Conservation (phyloP, 2,113 vertebrate species). For the Hirundichthys speculiger region DNA sequence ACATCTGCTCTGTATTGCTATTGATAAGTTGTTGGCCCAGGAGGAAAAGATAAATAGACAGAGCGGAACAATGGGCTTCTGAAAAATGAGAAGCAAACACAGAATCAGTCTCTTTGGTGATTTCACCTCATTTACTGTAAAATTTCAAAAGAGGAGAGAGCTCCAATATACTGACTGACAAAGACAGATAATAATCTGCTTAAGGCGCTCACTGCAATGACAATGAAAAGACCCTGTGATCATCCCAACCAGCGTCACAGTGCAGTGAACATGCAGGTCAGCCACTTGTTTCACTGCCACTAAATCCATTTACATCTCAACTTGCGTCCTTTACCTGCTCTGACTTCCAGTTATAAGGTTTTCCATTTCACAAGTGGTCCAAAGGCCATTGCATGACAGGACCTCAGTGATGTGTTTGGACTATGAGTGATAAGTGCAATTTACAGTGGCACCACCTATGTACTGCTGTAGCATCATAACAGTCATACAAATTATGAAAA, state of each 20-base stretch:
- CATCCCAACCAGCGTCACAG: slow-evolving; percentile 23
- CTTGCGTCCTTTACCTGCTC: slow-evolving; percentile 3
- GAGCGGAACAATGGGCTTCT: slow-evolving; percentile 76
- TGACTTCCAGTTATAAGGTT: slow-evolving; percentile 5
- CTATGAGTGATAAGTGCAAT: slow-evolving; percentile 48
- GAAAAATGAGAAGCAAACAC: slow-evolving; percentile 85
- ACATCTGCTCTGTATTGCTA: slow-evolving; percentile 52
- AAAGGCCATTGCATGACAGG: slow-evolving; percentile 52
- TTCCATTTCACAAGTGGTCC: slow-evolving; percentile 21
- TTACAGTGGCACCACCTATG: slow-evolving; percentile 42
- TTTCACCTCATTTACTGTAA: slow-evolving; percentile 53
- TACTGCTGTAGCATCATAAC: slow-evolving; percentile 26
- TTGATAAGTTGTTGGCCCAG: slow-evolving; percentile 54
- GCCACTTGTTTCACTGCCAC: no score
- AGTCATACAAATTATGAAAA: slow-evolving; percentile 7
- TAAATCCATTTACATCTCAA: not conserved
- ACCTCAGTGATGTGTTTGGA: slow-evolving; percentile 39
- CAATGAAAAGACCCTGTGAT: slow-evolving; percentile 44
- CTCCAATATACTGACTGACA: slow-evolving; percentile 24
- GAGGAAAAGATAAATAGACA: slow-evolving; percentile 60
- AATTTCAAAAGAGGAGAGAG: slow-evolving; percentile 34
- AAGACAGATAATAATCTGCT: slow-evolving; percentile 26
- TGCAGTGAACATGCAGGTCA: not conserved
- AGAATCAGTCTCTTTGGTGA: slow-evolving; percentile 63
- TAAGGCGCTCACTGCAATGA: slow-evolving; percentile 35